A percentile compares a stretch with the other conserved stretches of the same genome.
Evolutionary conservation across 2,113 vertebrate species (phyloP).

Genomic region (Hylia prasina): DNA sequence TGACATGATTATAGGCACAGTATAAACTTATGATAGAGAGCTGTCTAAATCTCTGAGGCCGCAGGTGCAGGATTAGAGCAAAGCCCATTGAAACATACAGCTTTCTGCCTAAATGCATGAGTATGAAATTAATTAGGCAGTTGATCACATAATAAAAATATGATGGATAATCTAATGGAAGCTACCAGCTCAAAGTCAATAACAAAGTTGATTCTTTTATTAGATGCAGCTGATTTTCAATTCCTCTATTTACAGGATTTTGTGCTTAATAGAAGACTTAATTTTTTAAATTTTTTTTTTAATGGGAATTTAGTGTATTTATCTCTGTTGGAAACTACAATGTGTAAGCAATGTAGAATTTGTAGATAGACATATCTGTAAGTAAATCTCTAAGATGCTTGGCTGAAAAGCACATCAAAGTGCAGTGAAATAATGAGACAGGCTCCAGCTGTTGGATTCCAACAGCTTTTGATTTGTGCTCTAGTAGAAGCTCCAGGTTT

Average conservation of each 20-base stretch:
- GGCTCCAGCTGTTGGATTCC: slow-evolving; percentile 79
- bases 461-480: slow-evolving; percentile 80
- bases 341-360: slow-evolving; percentile 76
- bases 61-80: slow-evolving; percentile 79
- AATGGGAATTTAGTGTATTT: slow-evolving; percentile 76
- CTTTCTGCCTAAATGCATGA: slow-evolving; percentile 72
- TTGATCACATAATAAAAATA: slow-evolving; percentile 78
- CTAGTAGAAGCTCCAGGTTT: slow-evolving; percentile 75
- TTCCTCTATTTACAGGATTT: slow-evolving; percentile 68
- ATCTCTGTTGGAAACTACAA: slow-evolving; percentile 75
- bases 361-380: slow-evolving; percentile 73
- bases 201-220: slow-evolving; percentile 72
- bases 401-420: slow-evolving; percentile 82
- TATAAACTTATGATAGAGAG: slow-evolving; percentile 67
- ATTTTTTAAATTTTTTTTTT: slow-evolving; percentile 39
- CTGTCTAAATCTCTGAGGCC: slow-evolving; percentile 74
- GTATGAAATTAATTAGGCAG: slow-evolving; percentile 81
- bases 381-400: slow-evolving; percentile 78
- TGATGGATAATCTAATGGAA: slow-evolving; percentile 76
- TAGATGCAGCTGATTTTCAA: slow-evolving; percentile 73
- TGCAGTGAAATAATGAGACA: slow-evolving; percentile 76
- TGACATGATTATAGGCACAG: slow-evolving; percentile 72
- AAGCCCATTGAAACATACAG: slow-evolving; percentile 72
- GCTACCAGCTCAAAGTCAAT: slow-evolving; percentile 71
- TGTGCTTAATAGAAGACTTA: slow-evolving; percentile 62